Evolutionary conservation across 2,113 vertebrate genomes (phyloP), one percentile per base, ranked within the genome.

Genomic region (Ranitomeya imitator): DNA sequence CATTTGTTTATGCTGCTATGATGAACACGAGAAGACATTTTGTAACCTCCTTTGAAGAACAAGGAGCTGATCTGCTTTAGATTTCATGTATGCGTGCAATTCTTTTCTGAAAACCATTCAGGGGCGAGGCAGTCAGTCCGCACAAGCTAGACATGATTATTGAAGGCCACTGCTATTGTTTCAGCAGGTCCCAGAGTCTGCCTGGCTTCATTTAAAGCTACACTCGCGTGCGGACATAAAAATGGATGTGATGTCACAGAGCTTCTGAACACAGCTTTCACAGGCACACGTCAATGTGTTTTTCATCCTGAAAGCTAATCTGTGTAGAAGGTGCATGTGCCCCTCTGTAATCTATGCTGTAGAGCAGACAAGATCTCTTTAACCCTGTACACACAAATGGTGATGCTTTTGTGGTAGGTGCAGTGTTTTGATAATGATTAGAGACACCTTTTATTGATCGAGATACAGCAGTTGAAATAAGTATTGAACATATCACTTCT

Each of bases 281-380:
- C 55, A 83, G 23, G 37, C 69, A 81, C 67, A 8, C 79, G 83
- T 83, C 37, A 69, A 52, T 65, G 79, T 87, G 55, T 87, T 73
- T 82, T 76, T 76, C 77, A 83, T 31, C n/a, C 86, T 83, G 69
- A 83, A 83, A 88, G 79, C 86, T 83, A 88, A 88, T 88, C 76
- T 88, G 86, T 88, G 69, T 54, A 71, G 79, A 77, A 76, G 45
- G 31, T 23, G 37, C 9, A 16, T 55, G 31, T 61, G 67, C 57
- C 80, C 57, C 69, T 63, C 69, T 82, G 57, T 83, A 76, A 88
- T 88, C 86, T 31, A 13, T 76, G 37, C 80, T 83, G 54, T 61
- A 15, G 26, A 81, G 54, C 55, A 31, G 31, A 63, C 31, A 10
- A 74, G 51, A 37, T 59, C 55, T 71, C 45, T 63, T 87, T 81